phyloP scores from a whole-genome alignment of 2,888 invertebrate species.

The Agrotis exclamationis region DNA sequence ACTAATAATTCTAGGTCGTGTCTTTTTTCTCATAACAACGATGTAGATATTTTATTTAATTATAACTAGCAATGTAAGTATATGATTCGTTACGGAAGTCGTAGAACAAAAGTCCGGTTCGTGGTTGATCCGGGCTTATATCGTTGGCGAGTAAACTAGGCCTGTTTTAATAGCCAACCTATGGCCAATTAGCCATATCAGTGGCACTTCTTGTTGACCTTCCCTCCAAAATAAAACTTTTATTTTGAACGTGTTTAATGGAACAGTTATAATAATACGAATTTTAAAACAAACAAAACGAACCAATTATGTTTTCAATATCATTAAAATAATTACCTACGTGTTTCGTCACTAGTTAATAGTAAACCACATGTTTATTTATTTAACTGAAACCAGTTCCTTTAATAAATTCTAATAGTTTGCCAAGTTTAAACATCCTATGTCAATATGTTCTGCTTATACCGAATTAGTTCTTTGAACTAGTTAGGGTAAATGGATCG shows the following conservation, averaged over 20 bases:
- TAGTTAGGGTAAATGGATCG: constrained; percentile 10
- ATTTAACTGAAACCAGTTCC: constrained; percentile 13
- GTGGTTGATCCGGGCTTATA: constrained; percentile 27
- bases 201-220: constrained; percentile 47
- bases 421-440: constrained; percentile 1
- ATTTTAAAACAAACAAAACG: constrained; percentile 25
- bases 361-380: neutral
- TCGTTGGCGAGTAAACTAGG: constrained; percentile 31
- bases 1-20: constrained; percentile 40
- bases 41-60: constrained; percentile 16
- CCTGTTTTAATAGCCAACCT: constrained; percentile 30
- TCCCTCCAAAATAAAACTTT: constrained; percentile 46
- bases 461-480: constrained; percentile 21
- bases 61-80: constrained; percentile 11
- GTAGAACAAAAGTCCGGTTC: constrained; percentile 41
- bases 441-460: neutral
- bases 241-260: constrained; percentile 10
- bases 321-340: neutral
- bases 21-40: constrained; percentile 40
- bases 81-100: constrained; percentile 50
- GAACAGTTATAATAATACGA: neutral
- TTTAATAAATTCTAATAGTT: neutral
- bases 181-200: constrained; percentile 23
- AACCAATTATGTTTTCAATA: neutral
- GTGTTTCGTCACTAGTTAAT: constrained; percentile 6